phyloP scores from a whole-genome alignment of 1,140 invertebrate genomes.

The Ceratitis capitata region DNA sequence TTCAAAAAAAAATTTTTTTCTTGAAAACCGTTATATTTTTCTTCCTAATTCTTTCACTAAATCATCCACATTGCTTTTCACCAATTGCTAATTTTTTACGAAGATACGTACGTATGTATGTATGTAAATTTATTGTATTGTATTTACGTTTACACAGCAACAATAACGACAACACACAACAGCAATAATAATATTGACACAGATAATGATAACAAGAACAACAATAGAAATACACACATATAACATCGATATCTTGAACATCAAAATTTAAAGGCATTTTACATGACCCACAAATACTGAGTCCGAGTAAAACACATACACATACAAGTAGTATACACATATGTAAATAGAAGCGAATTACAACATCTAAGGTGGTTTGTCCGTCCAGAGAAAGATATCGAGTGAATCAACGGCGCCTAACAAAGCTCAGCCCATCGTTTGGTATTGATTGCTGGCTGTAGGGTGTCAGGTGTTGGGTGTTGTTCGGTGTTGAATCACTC shows the following conservation, averaged over 20 bases:
- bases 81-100: not conserved
- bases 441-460: not conserved
- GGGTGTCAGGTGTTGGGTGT: not conserved
- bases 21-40: not conserved
- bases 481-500: not conserved
- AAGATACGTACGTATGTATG: not conserved
- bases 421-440: not conserved
- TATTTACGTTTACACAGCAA: not conserved
- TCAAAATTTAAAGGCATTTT: slow-evolving; percentile 7
- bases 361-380: slow-evolving; percentile 65
- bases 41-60: not conserved
- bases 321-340: not conserved
- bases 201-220: not conserved
- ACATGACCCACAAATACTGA: not conserved
- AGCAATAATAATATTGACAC: not conserved
- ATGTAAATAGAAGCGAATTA: slow-evolving; percentile 49
- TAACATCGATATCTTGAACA: not conserved
- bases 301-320: not conserved
- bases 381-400: slow-evolving; percentile 52
- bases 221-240: too few relatives aligned
- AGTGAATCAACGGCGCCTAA: not conserved
- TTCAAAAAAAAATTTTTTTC: not conserved
- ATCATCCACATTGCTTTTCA: not conserved
- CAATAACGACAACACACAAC: not conserved
- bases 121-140: too few relatives aligned